Base-by-base conservation (phyloP, 2,797 vertebrate species). In the Nannoperca obscura region DNA sequence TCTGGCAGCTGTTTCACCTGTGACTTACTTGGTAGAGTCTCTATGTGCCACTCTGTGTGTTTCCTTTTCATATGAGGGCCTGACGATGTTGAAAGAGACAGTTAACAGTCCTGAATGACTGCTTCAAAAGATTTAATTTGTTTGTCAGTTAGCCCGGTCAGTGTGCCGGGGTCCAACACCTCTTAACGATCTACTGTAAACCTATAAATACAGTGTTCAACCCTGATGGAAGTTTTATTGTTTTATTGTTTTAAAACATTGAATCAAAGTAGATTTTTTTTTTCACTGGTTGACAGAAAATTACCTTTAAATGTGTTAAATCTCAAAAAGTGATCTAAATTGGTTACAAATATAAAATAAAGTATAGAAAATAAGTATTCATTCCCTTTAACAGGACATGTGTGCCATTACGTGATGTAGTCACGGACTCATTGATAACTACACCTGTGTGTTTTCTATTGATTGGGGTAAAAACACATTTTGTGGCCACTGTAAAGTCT, bases 1-100 rank as follows among this genome's bases (percentile, higher is more conserved):
- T 47, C 73, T 66, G 78, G 75, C 74, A 82, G 78, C 59, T 83
- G 80, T 83, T 87, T 85, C 44, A 92, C 87, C 89, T 93, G 88
- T 71, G 73, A 77, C n/a, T 58, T 80, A 47, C 71, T 53, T 82
- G 86, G 74, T 77, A 75, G 60, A 70, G 76, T 75, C 27, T 62
- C 44, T 20, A 52, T 38, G 30, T 88, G 67, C 71, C 62, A 80
- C 38, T 73, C 30, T 85, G 70, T 52, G 75, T 38, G 24, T 38
- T 10, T 38, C 6, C 11, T 38, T 84, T 90, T 76, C 62, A 78
- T 88, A 91, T 49, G 14, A 47, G 36, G 15, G 36, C 71, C 62
- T 75, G 76, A 2, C 7, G 27, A 64, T 66, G 75, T 74, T 73
- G 68, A 91, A 74, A 83, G 63, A 82, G 30, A 72, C 81, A 47